phyloP scores from a whole-genome alignment of 2,797 vertebrate genomes.

The Microcaecilia unicolor region DNA sequence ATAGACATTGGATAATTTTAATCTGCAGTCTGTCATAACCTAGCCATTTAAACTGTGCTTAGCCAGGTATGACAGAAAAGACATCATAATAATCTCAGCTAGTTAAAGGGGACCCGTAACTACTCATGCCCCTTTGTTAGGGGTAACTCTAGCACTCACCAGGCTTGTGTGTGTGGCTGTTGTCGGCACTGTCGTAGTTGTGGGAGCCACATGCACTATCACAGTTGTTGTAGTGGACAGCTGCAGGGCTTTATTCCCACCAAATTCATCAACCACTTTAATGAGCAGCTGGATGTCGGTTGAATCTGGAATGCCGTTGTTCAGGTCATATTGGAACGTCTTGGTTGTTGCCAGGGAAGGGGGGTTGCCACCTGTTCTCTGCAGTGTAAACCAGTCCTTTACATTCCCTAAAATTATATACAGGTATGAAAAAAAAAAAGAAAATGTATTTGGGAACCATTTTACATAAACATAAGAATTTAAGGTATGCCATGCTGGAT shows the following conservation, averaged over 20 bases:
- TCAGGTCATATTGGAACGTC: constrained; percentile 24
- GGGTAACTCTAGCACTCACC: too few species aligned
- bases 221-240: constrained; percentile 20
- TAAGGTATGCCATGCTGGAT: too few species aligned
- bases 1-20: too few species aligned
- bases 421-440: neutral
- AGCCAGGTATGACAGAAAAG: too few species aligned
- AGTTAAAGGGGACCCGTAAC: too few species aligned
- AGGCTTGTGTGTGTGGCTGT: constrained; percentile 1
- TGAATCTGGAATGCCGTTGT: constrained; percentile 20
- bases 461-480: too few species aligned
- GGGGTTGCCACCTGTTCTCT: constrained; percentile 11
- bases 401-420: constrained; percentile 31
- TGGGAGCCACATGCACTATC: constrained; percentile 24
- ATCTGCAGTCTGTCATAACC: too few species aligned
- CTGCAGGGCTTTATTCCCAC: constrained; percentile 21
- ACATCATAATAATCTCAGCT: too few species aligned
- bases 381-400: constrained; percentile 30
- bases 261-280: constrained; percentile 40
- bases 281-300: constrained; percentile 22
- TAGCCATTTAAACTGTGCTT: too few species aligned
- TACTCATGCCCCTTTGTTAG: too few species aligned
- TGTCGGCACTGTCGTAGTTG: constrained; percentile 4
- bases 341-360: constrained; percentile 21
- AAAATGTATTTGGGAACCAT: neutral